Base-by-base conservation (phyloP, 2,888 invertebrate genomes). In the Lagria hirta region DNA sequence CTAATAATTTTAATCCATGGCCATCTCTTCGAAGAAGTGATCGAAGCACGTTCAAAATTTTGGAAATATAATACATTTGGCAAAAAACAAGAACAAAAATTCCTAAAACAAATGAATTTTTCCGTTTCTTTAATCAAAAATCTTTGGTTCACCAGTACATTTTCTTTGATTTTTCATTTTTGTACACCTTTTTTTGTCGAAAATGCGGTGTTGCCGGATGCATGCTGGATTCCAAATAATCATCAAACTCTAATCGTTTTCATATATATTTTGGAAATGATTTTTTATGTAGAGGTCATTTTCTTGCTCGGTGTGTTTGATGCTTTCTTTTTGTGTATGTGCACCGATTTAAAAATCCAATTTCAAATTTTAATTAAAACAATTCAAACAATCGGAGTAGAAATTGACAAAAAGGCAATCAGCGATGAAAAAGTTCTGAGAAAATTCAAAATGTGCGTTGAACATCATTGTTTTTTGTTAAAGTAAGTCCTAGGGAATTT, bases 301-400 rank as follows among this genome's bases (percentile, higher is more conserved):
- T 7, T 22, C n/a, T 7, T 22, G 3, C 22, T 22, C 7, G 22
- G 22, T 8, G 22, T 22, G 7, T 22, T 22, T 22, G 22, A 22
- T 7, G 22, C 22, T 22, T 22, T 22, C n/a, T 22, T 22, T 7
- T 22, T 22, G 22, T 22, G 22, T 10, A 22, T 22, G 22, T 22
- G 22, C 10, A 7, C 7, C n/a, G 22, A 22, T 4, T 7, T 22
- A 8, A 22, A 22, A 22, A 22, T 22, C n/a, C 22, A 22, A 7
- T 22, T 22, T 7, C n/a, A 22, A 8, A n/a, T 22, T 7, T 22
- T 22, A 10, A 4, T 3, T 7, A 22, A 7, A 22, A 22, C 22
- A 3, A 7, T 22, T 7, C 22, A 7, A 3, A 4, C 22, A 4
- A 3, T 22, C n/a, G 10, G 10, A 4, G n/a, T 4, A 4, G n/a